These are phyloP conservation scores for Zygaena filipendulae DNA, from an alignment of 2,888 invertebrate species.

Conservation along the genomic window DNA sequence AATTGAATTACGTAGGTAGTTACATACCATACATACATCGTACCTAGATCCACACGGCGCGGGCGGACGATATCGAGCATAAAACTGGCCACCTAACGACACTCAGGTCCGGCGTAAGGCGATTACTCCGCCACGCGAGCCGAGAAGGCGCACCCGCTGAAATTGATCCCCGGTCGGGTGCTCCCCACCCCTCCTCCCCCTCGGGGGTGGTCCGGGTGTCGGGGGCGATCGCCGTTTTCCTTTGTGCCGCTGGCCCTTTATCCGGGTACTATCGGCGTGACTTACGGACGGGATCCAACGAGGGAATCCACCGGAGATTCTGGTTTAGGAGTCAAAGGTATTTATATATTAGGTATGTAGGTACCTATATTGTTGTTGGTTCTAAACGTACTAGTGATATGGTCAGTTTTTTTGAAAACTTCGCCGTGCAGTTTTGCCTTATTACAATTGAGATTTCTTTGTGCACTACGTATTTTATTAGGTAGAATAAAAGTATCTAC, in stretches of 20 bases:
- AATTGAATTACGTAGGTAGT: too few relatives aligned
- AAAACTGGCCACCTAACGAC: conserved; percentile 31
- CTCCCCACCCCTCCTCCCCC: conserved; percentile 12
- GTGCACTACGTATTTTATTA: too few relatives aligned
- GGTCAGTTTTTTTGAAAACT: too few relatives aligned
- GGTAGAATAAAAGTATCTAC: too few relatives aligned
- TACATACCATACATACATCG: too few relatives aligned
- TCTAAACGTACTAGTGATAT: too few relatives aligned
- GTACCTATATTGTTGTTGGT: too few relatives aligned
- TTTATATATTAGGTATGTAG: too few relatives aligned
- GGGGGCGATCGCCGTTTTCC: conserved; percentile 22
- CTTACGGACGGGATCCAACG: conserved; percentile 2
- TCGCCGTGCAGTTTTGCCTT: too few relatives aligned
- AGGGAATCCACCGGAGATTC: neutral
- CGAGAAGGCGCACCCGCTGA: conserved; percentile 34
- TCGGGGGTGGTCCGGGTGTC: conserved; percentile 4
- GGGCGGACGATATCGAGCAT: conserved; percentile 14
- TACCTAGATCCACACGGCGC: too few relatives aligned
- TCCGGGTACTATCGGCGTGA: conserved; percentile 29
- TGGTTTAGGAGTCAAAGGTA: too few relatives aligned
- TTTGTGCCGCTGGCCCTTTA: conserved; percentile 33
- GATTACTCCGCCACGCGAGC: conserved; percentile 38
- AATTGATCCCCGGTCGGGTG: conserved; percentile 31
- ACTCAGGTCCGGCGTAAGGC: conserved; percentile 37
- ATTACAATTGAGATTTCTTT: too few relatives aligned